Conservation (phyloP, 1,140 invertebrate genomes). For the Meloidogyne floridensis region DNA sequence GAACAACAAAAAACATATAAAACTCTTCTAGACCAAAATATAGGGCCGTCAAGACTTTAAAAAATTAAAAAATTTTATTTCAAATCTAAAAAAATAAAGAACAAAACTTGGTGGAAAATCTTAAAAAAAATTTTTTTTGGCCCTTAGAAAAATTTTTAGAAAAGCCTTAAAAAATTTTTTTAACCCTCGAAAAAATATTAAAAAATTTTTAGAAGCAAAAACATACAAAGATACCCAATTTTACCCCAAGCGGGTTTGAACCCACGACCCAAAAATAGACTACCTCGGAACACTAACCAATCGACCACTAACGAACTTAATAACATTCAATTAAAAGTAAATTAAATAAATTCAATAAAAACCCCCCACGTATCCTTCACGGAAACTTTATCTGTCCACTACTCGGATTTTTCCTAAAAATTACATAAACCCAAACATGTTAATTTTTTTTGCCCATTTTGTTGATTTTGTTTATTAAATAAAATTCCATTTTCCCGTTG, state of each 20-base stretch:
- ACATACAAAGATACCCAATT: background rate
- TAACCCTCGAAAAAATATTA: no score
- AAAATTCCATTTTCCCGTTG: background rate
- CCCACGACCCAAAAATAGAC: constrained; percentile 70
- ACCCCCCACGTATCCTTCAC: constrained; percentile 43
- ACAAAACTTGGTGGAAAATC: no score
- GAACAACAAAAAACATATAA: constrained; percentile 64
- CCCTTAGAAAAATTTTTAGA: no score
- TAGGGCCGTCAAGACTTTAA: constrained; percentile 58
- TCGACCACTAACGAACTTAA: constrained; percentile 74
- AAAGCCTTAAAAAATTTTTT: no score
- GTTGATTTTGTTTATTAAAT: background rate
- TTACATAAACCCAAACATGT: constrained; percentile 64
- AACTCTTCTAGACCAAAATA: constrained; percentile 63
- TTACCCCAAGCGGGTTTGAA: constrained; percentile 7
- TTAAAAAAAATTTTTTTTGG: no score
- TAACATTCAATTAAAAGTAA: background rate
- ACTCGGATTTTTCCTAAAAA: constrained; percentile 61
- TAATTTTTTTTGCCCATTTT: constrained; percentile 3
- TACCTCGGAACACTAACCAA: constrained; percentile 89
- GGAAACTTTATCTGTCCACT: constrained; percentile 63
- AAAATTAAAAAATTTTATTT: constrained; percentile 4
- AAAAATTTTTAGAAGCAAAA: no score
- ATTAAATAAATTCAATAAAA: background rate
- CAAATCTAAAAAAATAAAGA: no score